Evolutionary conservation across 2,888 invertebrate species (phyloP), one percentile per base, ranked within the genome.

Genomic region (Seira ritae): DNA sequence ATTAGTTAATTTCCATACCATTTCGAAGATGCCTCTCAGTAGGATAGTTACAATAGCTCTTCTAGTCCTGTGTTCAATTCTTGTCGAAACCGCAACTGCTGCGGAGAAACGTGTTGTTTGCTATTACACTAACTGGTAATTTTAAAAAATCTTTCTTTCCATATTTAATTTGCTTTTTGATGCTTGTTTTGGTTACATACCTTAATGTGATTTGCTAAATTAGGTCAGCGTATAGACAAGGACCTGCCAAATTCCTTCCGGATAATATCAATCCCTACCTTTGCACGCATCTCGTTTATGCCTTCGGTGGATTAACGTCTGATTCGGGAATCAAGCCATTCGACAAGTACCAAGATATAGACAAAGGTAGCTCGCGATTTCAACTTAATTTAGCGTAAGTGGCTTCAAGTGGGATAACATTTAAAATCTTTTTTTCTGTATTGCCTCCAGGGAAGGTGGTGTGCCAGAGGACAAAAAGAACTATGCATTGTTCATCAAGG

Each of bases 101-200:
- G 70, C 37, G 70, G 88, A 95, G 90, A 94, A 94, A 78, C 94
- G 95, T 88, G 94, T 97, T 89, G 96, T 97, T 77, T 97, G 97
- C 90, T 97, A 97, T 91, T 97, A 97, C 92, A 97, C 97, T 66
- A 97, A 97, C 91, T 97, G 97, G 97, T 96, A n/a, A n/a, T n/a
- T n/a, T n/a, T n/a, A n/a, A n/a, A n/a, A n/a, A n/a, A n/a, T n/a
- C n/a, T n/a, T n/a, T n/a, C n/a, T n/a, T n/a, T n/a, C n/a, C n/a
- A n/a, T n/a, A n/a, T n/a, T n/a, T n/a, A n/a, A n/a, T n/a, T n/a
- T n/a, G n/a, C 15, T 12, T 10, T 46, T 46, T 46, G 50, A 12
- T n/a, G n/a, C n/a, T n/a, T n/a, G n/a, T n/a, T n/a, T n/a, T n/a
- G n/a, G n/a, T n/a, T n/a, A n/a, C n/a, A n/a, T n/a, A n/a, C n/a